These are phyloP conservation scores for Dendronephthya gigantea DNA, from an alignment of 64 coral and sea anemone genomes.

Conservation along the genomic window DNA sequence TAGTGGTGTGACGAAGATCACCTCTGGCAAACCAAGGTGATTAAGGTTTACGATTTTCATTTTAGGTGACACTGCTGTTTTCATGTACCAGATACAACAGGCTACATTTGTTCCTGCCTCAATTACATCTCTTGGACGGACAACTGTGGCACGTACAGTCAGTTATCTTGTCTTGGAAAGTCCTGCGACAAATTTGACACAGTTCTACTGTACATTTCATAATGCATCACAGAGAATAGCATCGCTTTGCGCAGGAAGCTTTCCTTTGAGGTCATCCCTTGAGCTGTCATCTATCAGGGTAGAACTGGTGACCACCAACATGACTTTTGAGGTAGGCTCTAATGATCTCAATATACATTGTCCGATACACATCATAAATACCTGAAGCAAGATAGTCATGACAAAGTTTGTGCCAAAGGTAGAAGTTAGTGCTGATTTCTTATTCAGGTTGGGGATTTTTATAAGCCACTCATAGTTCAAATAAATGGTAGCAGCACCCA, in stretches of 20 bases:
- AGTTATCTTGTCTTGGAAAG: neutral
- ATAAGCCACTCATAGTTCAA: neutral
- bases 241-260: neutral
- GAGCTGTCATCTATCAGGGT: neutral
- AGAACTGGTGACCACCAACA: neutral
- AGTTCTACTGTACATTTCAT: neutral
- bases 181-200: neutral
- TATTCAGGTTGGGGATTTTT: neutral
- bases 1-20: too few relatives aligned
- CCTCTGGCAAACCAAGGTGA: too few relatives aligned
- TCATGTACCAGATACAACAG: neutral
- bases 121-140: neutral
- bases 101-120: constrained; percentile 4
- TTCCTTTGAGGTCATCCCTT: neutral
- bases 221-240: neutral
- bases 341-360: too few relatives aligned
- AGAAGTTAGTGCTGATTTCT: neutral
- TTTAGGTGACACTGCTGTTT: neutral
- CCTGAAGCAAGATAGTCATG: too few relatives aligned
- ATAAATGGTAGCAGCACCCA: neutral
- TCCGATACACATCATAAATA: too few relatives aligned
- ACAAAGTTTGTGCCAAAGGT: too few relatives aligned
- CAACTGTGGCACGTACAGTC: neutral
- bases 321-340: constrained; percentile 12
- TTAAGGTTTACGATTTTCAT: neutral